These are phyloP conservation scores for Suricata suricatta DNA, from an alignment of 2,113 vertebrate genomes.

Conservation along the genomic window DNA sequence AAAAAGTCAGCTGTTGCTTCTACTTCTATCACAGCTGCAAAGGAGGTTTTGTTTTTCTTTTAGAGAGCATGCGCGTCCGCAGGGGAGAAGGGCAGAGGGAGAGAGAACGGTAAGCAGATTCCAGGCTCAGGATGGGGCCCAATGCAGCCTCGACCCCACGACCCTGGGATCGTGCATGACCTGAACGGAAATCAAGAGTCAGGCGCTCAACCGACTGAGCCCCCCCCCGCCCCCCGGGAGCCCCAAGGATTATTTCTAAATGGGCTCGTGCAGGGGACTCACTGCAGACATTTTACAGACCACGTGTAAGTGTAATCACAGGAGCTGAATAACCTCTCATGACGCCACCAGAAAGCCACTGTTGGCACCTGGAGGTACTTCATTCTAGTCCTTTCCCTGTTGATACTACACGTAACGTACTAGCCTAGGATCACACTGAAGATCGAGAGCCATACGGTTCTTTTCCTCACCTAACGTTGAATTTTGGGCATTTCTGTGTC, in stretches of 20 bases:
- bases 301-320: rapidly evolving
- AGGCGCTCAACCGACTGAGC: too few relatives aligned
- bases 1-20: too few relatives aligned
- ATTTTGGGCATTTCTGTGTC: background rate
- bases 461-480: background rate
- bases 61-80: too few relatives aligned
- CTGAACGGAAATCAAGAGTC: too few relatives aligned
- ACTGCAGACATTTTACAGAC: background rate
- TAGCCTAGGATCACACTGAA: background rate
- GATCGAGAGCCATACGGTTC: background rate
- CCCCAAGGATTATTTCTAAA: background rate
- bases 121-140: too few relatives aligned
- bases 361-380: background rate
- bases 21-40: too few relatives aligned
- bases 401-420: rapidly evolving
- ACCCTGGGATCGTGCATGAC: too few relatives aligned
- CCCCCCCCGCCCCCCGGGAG: too few relatives aligned
- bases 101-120: too few relatives aligned
- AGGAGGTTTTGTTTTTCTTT: too few relatives aligned
- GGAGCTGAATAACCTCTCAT: background rate
- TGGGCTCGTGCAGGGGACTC: rapidly evolving
- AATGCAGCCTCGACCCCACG: too few relatives aligned
- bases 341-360: background rate
- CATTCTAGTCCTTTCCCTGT: background rate
- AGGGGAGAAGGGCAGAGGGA: too few relatives aligned